Base-by-base conservation (phyloP, 2,797 vertebrate genomes). In the Acestrorhynchus altus region DNA sequence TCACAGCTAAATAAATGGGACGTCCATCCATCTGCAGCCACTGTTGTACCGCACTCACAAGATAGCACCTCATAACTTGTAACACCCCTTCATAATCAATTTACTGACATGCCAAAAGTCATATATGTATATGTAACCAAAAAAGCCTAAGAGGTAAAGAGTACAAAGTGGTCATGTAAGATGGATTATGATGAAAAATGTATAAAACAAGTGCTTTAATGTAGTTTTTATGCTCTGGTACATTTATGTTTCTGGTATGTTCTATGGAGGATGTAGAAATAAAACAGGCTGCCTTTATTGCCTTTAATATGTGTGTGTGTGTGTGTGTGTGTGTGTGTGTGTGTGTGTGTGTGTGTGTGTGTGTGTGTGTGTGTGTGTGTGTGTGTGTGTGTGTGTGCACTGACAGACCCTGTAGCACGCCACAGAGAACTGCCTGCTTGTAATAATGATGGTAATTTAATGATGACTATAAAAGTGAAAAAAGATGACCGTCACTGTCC, bases 361-460 rank as follows among this genome's bases (percentile, higher is more conserved):
- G 75, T 52, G 6, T 44, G 46, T 42, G 40, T 44, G 47, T 70
- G 42, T 71, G 10, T 13, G 51, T 20, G n/a, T 52, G 51, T 10
- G 20, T 54, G 57, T 18, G 57, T 60, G 16, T 35, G 57, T 39
- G 57, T 18, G 31, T 64, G 56, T 40, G 8, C 28, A 24, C 66
- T 75, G 72, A 80, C 66, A 71, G 63, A 59, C 77, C 65, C 64
- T 80, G 74, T 80, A 66, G 40, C 35, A 64, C 56, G 60, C 72
- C 35, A 1, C 28, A 26, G 52, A 78, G 77, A 39, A 68, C 61
- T 73, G 77, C 57, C 77, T 35, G 71, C 72, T 71, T 57, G 44
- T 80, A 70, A 80, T 52, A 44, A 75, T 69, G 59, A 57, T 6
- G 63, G 40, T 70, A 80, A 80, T 75, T 80, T 70, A 75, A 66